Evolutionary conservation across 2,888 invertebrate genomes (phyloP).

Genomic region (Cephus rjabovi): DNA sequence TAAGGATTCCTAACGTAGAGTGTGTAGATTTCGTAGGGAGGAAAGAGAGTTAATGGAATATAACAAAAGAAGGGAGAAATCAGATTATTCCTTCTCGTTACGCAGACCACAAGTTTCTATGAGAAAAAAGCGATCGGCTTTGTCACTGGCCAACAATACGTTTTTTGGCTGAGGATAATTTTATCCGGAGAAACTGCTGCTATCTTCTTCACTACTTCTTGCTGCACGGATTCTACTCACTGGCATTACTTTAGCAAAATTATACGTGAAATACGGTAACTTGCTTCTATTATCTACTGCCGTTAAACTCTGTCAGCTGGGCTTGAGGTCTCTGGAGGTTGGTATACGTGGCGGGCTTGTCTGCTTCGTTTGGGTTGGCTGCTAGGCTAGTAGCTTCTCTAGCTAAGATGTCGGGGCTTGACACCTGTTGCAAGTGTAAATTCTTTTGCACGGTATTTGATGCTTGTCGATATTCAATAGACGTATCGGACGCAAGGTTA

Average conservation of each 20-base stretch:
- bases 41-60: not conserved
- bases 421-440: conserved; percentile 3
- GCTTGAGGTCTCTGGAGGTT: not conserved
- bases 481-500: not conserved
- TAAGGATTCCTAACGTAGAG: too few relatives aligned
- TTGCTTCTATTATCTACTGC: not conserved
- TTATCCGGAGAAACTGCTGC: not conserved
- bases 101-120: not conserved
- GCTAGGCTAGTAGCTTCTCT: not conserved
- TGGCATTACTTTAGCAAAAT: conserved; percentile 22
- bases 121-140: conserved; percentile 7
- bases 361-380: not conserved
- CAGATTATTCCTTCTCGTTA: not conserved
- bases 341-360: not conserved
- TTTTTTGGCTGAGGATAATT: conserved; percentile 18
- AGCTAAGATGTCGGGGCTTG: not conserved
- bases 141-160: conserved; percentile 26
- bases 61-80: not conserved
- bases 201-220: not conserved
- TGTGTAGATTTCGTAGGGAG: not conserved
- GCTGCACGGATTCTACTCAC: not conserved
- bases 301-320: not conserved
- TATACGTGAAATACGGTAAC: conserved; percentile 12
- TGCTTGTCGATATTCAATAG: not conserved
- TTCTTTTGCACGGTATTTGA: not conserved